phyloP scores from a whole-genome alignment of 2,888 invertebrate genomes.

The Erebia ligea region DNA sequence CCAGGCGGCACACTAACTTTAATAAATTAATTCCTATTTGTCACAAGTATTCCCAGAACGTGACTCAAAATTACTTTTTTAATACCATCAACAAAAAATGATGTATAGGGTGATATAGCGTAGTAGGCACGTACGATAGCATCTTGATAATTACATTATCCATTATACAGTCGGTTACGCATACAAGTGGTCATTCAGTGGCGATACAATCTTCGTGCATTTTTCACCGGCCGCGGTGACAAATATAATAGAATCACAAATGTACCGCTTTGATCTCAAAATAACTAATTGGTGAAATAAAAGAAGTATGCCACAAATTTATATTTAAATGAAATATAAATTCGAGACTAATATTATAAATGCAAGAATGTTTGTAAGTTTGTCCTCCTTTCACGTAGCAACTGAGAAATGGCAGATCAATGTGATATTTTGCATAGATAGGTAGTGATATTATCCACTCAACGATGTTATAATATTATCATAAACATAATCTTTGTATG shows the following conservation, averaged over 20 bases:
- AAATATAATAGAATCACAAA: conserved; percentile 29
- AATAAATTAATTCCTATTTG: conserved; percentile 15
- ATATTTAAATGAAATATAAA: not conserved
- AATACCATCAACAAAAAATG: conserved; percentile 10
- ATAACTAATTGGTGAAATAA: not conserved
- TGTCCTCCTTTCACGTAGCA: no score
- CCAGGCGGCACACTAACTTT: not conserved
- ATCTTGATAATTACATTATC: conserved; percentile 30
- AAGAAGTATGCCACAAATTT: conserved; percentile 10
- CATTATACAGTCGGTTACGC: conserved; percentile 21
- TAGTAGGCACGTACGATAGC: conserved; percentile 1
- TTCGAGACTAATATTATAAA: no score
- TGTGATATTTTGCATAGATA: no score
- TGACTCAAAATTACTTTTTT: conserved; percentile 8
- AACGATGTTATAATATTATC: no score
- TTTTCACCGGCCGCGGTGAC: conserved; percentile 33
- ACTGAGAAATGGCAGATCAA: no score
- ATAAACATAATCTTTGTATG: no score
- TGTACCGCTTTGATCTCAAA: conserved; percentile 27
- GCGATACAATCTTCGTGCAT: conserved; percentile 37
- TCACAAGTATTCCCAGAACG: conserved; percentile 13
- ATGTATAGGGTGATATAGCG: not conserved
- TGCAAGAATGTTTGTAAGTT: no score
- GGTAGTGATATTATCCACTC: no score
- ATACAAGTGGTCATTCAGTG: conserved; percentile 7